Evolutionary conservation across 2,888 invertebrate species (phyloP), one percentile per base, ranked within the genome.

Genomic region (Argyresthia albistria): DNA sequence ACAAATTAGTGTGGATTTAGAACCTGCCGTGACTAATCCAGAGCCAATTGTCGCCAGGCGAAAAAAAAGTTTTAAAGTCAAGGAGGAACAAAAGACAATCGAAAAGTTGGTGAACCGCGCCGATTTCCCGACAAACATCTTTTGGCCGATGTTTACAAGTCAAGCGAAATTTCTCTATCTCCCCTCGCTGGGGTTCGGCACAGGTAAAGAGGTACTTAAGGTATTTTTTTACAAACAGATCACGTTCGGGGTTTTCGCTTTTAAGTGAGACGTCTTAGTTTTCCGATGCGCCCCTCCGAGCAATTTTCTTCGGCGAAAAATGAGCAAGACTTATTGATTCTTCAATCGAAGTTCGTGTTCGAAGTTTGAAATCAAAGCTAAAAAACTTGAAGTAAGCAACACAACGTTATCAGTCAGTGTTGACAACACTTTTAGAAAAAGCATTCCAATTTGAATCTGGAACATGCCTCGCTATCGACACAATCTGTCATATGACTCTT

Each of bases 151-250:
- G 84, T 81, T 84, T 78, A 81, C 83, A 82, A 80, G 74, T 71
- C 71, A 67, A 70, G 70, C 70, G 69, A 69, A 72, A 71, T 72
- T 67, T 64, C 66, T 60, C 53, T 54, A 50, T 50, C 15, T 51
- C 51, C 51, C 51, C 45, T 14, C 45, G n/a, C 10, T 51, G 35
- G 47, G 54, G 56, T 53, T 49, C 45, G 49, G 48, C 51, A 68
- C 76, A 78, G 76, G 78, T 79, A 76, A 77, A 75, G 74, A 71
- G 73, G 73, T 76, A 67, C 74, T 78, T 76, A 77, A 72, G 72
- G 67, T 70, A 73, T 81, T 84, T 82, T 83, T 73, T 80, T 73
- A 76, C 78, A 86, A 81, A 79, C 86, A 72, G 87, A 87, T 87
- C 87, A 87, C 87, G 87, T 87, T 80, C 71, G 73, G 71, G 73